Evolutionary conservation across 1,140 invertebrate species (phyloP).

Genomic region (Scaptodrosophila lebanonensis): DNA sequence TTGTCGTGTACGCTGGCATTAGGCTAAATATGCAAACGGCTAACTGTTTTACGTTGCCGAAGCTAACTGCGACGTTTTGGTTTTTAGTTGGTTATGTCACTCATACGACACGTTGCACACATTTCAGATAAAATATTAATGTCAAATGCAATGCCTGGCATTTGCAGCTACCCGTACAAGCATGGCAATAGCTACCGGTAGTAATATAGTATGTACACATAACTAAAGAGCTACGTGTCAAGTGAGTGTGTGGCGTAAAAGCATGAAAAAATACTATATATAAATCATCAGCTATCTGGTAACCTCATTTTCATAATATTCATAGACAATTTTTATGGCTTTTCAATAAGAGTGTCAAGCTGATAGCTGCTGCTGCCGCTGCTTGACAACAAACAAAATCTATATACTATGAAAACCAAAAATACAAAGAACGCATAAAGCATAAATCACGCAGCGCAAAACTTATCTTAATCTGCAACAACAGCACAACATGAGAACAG

Average conservation of each 20-base stretch:
- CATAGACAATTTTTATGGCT: slow-evolving; percentile 40
- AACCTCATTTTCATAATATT: slow-evolving; percentile 43
- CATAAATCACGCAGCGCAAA: slow-evolving; percentile 56
- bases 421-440: not conserved
- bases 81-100: slow-evolving; percentile 58
- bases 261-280: slow-evolving; percentile 46
- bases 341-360: slow-evolving; percentile 70
- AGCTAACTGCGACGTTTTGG: slow-evolving; percentile 36
- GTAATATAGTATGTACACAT: no score
- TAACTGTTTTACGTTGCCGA: slow-evolving; percentile 32
- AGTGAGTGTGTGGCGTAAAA: no score
- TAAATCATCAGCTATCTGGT: slow-evolving; percentile 71
- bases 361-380: no score
- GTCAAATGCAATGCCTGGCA: slow-evolving; percentile 36
- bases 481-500: slow-evolving; percentile 24
- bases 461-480: slow-evolving; percentile 61
- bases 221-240: no score
- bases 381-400: no score
- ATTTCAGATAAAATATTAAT: slow-evolving; percentile 66
- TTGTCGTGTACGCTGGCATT: no score
- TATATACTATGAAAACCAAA: no score
- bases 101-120: slow-evolving; percentile 68
- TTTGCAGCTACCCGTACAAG: no score
- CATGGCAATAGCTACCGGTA: no score
- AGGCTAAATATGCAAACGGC: slow-evolving; percentile 46